Percentiles rank a stretch among this genome's conserved stretches.
phyloP scores from a whole-genome alignment of 2,113 vertebrate species.

The Urocynchramus pylzowi region DNA sequence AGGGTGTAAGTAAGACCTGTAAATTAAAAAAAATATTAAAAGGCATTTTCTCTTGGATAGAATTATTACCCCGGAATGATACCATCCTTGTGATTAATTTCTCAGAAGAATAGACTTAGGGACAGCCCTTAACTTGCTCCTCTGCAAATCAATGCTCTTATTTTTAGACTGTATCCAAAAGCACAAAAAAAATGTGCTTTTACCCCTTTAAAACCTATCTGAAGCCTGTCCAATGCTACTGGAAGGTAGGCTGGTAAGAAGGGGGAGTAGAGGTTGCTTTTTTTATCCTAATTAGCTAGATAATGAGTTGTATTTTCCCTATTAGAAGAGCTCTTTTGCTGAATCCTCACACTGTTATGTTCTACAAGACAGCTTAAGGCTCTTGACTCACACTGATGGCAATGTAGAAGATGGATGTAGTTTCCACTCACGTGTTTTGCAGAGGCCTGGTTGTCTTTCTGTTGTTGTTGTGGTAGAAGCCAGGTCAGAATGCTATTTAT shows the following conservation, averaged over 20 bases:
- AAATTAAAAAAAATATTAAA: background rate
- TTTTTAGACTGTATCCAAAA: background rate
- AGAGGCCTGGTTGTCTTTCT: background rate
- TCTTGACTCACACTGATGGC: background rate
- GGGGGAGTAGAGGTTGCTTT: background rate
- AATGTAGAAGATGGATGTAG: background rate
- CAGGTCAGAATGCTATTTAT: background rate
- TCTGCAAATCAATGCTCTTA: background rate
- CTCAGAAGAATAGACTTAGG: background rate
- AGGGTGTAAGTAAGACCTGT: background rate
- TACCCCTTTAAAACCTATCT: background rate
- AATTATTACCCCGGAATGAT: background rate
- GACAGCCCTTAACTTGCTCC: background rate
- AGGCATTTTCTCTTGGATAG: background rate
- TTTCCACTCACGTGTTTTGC: background rate
- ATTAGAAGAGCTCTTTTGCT: background rate
- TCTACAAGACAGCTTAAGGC: background rate
- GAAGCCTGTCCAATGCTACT: background rate
- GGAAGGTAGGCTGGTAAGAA: background rate
- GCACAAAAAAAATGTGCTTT: background rate
- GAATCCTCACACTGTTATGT: background rate
- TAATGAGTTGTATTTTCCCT: background rate
- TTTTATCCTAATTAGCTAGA: background rate
- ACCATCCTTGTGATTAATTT: background rate
- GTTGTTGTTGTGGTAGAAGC: background rate